These are phyloP conservation scores for Cyanoliseus patagonus DNA, from an alignment of 2,113 vertebrate genomes.

Conservation along the genomic window DNA sequence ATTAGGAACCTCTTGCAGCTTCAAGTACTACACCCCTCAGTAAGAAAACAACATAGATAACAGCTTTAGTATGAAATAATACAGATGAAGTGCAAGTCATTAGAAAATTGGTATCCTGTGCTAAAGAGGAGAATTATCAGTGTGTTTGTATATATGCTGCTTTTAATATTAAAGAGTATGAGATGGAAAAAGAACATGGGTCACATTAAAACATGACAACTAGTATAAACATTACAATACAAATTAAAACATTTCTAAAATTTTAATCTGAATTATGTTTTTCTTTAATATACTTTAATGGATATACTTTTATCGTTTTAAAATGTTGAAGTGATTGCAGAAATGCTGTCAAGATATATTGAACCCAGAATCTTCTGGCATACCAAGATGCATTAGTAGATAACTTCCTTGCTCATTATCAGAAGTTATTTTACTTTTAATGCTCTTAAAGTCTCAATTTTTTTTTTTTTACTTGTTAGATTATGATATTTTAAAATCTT, in stretches of 20 bases:
- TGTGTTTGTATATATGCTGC: neutral
- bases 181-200: neutral
- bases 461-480: neutral
- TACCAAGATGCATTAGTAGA: neutral
- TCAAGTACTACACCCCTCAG: neutral
- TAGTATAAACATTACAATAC: neutral
- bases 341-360: neutral
- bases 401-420: neutral
- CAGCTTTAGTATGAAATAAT: neutral
- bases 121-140: neutral
- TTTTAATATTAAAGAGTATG: neutral
- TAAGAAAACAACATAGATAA: neutral
- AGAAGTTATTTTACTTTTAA: neutral
- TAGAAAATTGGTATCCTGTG: neutral
- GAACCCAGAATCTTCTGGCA: neutral
- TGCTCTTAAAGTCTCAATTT: neutral
- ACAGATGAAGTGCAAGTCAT: neutral
- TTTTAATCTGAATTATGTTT: neutral
- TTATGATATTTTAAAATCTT: neutral
- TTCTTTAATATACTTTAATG: neutral
- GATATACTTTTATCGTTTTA: no score
- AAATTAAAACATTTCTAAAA: neutral
- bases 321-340: neutral
- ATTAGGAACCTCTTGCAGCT: neutral
- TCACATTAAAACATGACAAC: neutral